Evolutionary conservation across 2,888 invertebrate species (phyloP), one percentile per base, ranked within the genome.

Genomic region (Scaptomyza polygonia): DNA sequence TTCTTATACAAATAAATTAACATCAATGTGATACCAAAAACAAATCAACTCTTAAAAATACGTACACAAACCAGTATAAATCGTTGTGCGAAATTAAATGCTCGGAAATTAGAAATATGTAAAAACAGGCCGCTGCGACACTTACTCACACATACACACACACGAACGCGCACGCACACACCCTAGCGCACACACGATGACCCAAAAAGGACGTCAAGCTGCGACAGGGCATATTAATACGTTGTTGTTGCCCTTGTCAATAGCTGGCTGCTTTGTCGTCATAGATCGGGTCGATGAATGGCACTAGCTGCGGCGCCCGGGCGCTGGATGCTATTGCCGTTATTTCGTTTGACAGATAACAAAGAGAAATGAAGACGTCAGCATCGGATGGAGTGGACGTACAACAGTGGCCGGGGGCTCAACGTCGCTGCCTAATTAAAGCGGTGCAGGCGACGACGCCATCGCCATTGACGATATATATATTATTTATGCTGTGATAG

Each of bases 401-500:
- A 47, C 70, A 63, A 56, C 58, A 64, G 65, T 54, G 74, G 88
- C 69, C 66, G 72, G 71, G 67, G 67, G 65, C 70, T 65, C 48
- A 64, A 67, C 64, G 68, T 65, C 70, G 67, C 71, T 70, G 67
- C 79, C 75, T 75, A 78, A 77, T 77, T 74, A 77, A 58, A 64
- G 59, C 34, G 65, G 57, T 63, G 62, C 64, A 59, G 84, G 67
- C 84, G 72, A 79, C 69, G 65, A 64, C 67, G 67, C 49, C 78
- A 61, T 74, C 66, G 78, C 57, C 55, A 72, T 53, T 62, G 52
- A 52, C 55, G 62, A 73, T 61, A 55, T 72, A 63, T 82, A 39
- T 39, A 39, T 69, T 84, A 86, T 86, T 83, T 71, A 88, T 77
- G 80, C 82, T 83, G 82, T 83, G 82, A 83, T 83, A 83, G 84